Evolutionary conservation across 2,888 invertebrate species (phyloP).

Genomic region (Diaprepes abbreviatus): DNA sequence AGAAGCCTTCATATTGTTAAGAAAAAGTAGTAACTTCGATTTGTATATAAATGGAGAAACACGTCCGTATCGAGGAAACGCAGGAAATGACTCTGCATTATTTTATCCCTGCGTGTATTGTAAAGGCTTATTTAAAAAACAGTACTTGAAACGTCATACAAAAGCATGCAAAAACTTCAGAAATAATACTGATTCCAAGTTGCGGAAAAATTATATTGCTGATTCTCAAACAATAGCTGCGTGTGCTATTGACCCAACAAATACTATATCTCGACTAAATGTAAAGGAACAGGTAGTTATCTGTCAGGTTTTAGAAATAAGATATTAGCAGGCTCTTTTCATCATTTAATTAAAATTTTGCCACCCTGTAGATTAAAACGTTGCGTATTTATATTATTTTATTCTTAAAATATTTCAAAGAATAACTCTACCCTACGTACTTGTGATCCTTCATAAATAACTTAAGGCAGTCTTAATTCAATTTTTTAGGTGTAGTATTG

Average conservation of each 20-base stretch:
- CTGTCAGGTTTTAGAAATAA: too few relatives aligned
- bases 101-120: conserved; percentile 13
- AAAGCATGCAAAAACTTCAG: too few relatives aligned
- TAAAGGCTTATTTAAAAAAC: not conserved
- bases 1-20: not conserved
- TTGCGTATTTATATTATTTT: too few relatives aligned
- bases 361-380: too few relatives aligned
- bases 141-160: too few relatives aligned
- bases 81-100: not conserved
- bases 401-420: too few relatives aligned
- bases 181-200: not conserved
- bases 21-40: conserved; percentile 11
- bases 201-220: not conserved
- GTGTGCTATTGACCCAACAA: not conserved
- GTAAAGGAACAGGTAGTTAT: not conserved
- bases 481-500: too few relatives aligned
- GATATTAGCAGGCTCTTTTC: too few relatives aligned
- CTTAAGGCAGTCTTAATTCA: too few relatives aligned
- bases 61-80: not conserved
- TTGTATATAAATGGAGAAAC: not conserved
- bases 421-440: too few relatives aligned
- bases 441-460: too few relatives aligned
- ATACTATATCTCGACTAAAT: not conserved
- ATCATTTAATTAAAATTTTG: too few relatives aligned
- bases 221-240: not conserved